Conservation (phyloP, 2,888 invertebrate genomes). For the Nematopogon swammerdamellus region DNA sequence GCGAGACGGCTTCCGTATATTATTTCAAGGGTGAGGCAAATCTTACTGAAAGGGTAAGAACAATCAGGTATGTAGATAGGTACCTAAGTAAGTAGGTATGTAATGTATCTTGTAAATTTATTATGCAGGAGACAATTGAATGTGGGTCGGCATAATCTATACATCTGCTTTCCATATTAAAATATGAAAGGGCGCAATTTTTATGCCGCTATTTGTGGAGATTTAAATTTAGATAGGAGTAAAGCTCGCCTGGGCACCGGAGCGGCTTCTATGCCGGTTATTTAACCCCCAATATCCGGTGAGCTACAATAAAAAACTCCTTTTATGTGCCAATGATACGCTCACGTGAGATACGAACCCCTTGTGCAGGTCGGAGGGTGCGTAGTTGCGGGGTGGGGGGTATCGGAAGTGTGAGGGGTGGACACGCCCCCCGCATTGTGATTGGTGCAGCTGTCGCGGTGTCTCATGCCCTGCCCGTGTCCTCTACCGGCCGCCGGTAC, state of each 20-base stretch:
- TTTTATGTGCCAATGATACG: slow-evolving; percentile 45
- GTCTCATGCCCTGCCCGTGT: no score
- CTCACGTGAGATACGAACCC: slow-evolving; percentile 20
- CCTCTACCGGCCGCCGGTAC: no score
- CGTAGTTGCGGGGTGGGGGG: slow-evolving; percentile 20
- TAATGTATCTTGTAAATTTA: no score
- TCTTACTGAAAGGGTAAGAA: no score
- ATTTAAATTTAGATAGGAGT: not conserved
- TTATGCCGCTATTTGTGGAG: not conserved
- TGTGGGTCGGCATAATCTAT: not conserved
- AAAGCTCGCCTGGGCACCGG: not conserved
- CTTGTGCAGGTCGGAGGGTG: slow-evolving; percentile 30
- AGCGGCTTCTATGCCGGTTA: not conserved
- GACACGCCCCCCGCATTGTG: slow-evolving; percentile 51
- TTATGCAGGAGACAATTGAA: not conserved
- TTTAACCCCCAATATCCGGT: slow-evolving; percentile 47
- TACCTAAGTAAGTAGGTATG: not conserved
- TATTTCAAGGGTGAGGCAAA: no score
- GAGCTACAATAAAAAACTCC: slow-evolving; percentile 40
- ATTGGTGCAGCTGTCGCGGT: slow-evolving; percentile 51
- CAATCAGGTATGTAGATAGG: no score
- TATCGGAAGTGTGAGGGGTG: slow-evolving; percentile 10
- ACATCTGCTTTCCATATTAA: not conserved
- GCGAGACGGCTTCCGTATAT: no score
- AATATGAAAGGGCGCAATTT: not conserved